Evolutionary conservation across 2,113 vertebrate genomes (phyloP).

Genomic region (Lepus europaeus): DNA sequence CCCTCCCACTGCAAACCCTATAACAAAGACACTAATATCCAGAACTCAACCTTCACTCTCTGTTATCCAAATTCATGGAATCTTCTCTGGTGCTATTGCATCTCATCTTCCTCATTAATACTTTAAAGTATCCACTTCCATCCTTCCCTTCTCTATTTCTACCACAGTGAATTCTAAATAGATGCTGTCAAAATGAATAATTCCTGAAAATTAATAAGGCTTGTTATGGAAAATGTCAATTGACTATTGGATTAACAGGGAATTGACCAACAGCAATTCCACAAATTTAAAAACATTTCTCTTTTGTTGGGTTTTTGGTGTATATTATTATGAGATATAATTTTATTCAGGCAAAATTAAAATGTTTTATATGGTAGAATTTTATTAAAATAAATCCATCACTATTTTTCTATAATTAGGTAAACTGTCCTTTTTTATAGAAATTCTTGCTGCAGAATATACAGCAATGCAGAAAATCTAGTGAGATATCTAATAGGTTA

Average conservation of each 20-base stretch:
- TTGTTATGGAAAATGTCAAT: constrained; percentile 75
- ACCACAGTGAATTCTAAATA: constrained; percentile 39
- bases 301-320: constrained; percentile 42
- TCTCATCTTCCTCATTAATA: constrained; percentile 53
- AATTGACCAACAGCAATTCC: constrained; percentile 68
- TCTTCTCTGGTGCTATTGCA: constrained; percentile 25
- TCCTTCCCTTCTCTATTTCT: constrained; percentile 36
- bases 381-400: constrained; percentile 38
- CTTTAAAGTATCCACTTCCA: constrained; percentile 58
- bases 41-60: constrained; percentile 44
- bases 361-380: not conserved
- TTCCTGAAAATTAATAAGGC: constrained; percentile 74
- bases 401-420: constrained; percentile 50
- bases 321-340: not conserved
- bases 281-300: not conserved
- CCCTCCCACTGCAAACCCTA: constrained; percentile 52
- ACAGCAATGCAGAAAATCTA: not conserved
- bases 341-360: constrained; percentile 47
- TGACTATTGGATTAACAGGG: constrained; percentile 59
- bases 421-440: not conserved
- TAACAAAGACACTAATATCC: constrained; percentile 50
- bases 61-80: constrained; percentile 75
- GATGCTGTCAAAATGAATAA: constrained; percentile 69
- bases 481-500: not conserved
- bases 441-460: constrained; percentile 31